These are phyloP conservation scores for Brachymystax lenok DNA, from an alignment of 2,797 vertebrate genomes.

Conservation along the genomic window DNA sequence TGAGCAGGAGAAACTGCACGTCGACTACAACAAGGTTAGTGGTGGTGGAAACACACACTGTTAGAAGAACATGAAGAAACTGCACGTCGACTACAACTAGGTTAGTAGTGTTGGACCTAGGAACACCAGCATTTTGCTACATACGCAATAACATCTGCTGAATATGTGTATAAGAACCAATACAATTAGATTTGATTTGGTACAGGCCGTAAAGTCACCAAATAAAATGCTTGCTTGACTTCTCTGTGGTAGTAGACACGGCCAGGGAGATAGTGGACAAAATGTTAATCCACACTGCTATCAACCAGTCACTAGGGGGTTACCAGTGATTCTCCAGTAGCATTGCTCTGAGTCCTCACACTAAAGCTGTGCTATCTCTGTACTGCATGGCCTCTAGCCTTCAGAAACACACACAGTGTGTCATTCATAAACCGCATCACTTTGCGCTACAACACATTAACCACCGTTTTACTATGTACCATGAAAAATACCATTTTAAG, in stretches of 20 bases:
- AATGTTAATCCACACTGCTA: background rate
- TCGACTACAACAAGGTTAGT: constrained; percentile 95
- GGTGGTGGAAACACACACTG: background rate
- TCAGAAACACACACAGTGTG: background rate
- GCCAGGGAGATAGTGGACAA: background rate
- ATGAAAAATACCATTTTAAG: background rate
- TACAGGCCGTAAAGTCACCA: background rate
- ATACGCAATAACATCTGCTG: no score
- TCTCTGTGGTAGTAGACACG: no score
- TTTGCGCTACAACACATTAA: background rate
- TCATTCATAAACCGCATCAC: background rate
- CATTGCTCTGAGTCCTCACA: background rate
- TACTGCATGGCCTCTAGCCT: background rate
- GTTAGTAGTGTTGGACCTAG: background rate
- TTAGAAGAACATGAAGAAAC: background rate
- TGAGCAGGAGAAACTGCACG: constrained; percentile 96
- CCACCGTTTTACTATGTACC: background rate
- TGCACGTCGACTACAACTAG: background rate
- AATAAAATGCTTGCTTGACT: background rate
- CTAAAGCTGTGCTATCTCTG: background rate
- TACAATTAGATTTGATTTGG: background rate
- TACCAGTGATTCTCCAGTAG: background rate
- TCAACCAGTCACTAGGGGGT: background rate
- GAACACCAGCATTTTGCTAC: no score
- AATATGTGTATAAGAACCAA: no score